phyloP scores from a whole-genome alignment of 2,113 vertebrate genomes.

The Vicugna pacos region DNA sequence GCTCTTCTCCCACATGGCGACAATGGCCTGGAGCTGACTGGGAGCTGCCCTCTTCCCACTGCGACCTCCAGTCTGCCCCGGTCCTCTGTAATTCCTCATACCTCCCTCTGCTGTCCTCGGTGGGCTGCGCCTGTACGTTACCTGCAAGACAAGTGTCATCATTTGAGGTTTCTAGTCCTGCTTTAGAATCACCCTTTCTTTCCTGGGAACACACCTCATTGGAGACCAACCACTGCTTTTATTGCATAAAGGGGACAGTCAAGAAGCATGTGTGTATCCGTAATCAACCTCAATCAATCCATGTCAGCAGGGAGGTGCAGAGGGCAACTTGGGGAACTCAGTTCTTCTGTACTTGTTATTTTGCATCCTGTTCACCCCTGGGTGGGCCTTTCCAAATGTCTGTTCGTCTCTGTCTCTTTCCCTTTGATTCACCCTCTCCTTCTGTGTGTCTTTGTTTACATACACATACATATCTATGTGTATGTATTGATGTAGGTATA shows the following conservation, averaged over 20 bases:
- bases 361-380: neutral
- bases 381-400: neutral
- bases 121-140: too few relatives aligned
- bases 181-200: neutral
- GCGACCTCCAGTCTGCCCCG: neutral
- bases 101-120: fast-evolving
- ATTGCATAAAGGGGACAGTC: neutral
- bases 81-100: fast-evolving
- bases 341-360: neutral
- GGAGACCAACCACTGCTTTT: neutral
- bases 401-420: neutral
- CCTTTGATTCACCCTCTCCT: neutral
- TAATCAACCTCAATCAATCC: neutral
- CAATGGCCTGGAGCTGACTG: too few relatives aligned
- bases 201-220: neutral
- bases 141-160: neutral
- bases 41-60: fast-evolving
- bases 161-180: too few relatives aligned
- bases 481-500: neutral
- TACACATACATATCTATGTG: neutral
- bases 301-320: neutral
- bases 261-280: too few relatives aligned
- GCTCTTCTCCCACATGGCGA: fast-evolving
- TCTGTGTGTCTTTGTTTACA: neutral
- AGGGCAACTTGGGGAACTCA: neutral